Conservation (phyloP, 2,888 invertebrate genomes). For the Scrobipalpa costella region DNA sequence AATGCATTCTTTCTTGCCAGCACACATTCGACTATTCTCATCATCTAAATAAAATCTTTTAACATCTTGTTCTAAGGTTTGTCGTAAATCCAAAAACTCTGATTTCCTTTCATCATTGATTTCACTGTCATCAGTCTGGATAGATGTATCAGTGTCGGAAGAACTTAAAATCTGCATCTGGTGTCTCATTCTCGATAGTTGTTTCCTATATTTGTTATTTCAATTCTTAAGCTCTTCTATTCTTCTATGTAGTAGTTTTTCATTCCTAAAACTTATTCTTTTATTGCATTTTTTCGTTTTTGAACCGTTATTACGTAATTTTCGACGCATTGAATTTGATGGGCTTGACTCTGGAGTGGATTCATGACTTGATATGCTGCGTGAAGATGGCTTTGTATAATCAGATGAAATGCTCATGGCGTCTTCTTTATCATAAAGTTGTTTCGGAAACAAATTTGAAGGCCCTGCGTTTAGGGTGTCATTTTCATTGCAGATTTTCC, state of each 20-base stretch:
- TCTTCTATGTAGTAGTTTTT: neutral
- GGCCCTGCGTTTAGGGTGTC: neutral
- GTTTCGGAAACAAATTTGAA: neutral
- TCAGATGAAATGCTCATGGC: neutral
- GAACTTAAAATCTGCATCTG: neutral
- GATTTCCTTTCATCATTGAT: neutral
- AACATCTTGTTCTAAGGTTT: neutral
- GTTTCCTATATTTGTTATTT: neutral
- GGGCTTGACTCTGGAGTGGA: neutral
- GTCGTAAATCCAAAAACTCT: neutral
- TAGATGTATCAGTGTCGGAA: neutral
- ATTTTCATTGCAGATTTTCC: neutral
- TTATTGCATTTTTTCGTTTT: neutral
- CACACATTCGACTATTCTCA: neutral
- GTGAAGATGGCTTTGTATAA: neutral
- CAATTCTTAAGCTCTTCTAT: neutral
- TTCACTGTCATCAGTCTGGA: neutral
- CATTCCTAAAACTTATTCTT: neutral
- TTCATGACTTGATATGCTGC: neutral
- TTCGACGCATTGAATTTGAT: neutral
- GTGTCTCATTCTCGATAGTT: neutral
- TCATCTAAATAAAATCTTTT: neutral
- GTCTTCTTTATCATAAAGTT: neutral
- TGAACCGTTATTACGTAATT: neutral
- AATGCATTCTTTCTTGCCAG: neutral